Evolutionary conservation across 1,140 invertebrate genomes (phyloP), one percentile per base, ranked within the genome.

Genomic region (Drosophila santomea): DNA sequence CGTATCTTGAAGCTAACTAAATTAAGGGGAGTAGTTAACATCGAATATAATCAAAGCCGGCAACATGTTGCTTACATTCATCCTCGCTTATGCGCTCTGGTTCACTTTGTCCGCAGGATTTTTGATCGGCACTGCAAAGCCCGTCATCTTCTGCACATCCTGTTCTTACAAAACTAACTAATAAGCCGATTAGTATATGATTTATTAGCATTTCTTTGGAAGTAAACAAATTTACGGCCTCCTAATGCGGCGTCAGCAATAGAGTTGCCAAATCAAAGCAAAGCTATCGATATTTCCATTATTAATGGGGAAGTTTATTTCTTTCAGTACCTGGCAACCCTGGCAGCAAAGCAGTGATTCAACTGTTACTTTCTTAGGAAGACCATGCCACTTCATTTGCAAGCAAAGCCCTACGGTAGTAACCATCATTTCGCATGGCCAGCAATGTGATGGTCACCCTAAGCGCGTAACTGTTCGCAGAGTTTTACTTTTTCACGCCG

Each of bases 401-500:
- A 10, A 4, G 17, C 4, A 54, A 54, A 38, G 12, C 17, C 12
- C 4, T 0, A 1, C 3, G 8, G 32, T 23, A 38, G 23, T 7
- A 2, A 6, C 23, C 7, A 38, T 12, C 7, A 14, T 0, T 14
- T 39, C n/a, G 35, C 23, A 41, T 8, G 17, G 1, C 1, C 1
- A 39, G 0, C 8, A 1, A 14, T 25, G 8, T 2, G 15, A 1
- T 41, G 54, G 54, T 15, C 20, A 59, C 43, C 43, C 56, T 35
- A 35, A 36, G 15, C 43, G 45, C 47, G 47, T 78, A 60, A 51
- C 56, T 61, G 38, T 62, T 60, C 58, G 14, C 8, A 4, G 36
- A 12, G 15, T 47, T 59, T 55, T 59, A 17, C 20, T 35, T 41
- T 45, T 7, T 62, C 93, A 91, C 73, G 91, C 74, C 80, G 93